Conservation (phyloP, 2,888 invertebrate genomes). For the Tortricodes alternella region DNA sequence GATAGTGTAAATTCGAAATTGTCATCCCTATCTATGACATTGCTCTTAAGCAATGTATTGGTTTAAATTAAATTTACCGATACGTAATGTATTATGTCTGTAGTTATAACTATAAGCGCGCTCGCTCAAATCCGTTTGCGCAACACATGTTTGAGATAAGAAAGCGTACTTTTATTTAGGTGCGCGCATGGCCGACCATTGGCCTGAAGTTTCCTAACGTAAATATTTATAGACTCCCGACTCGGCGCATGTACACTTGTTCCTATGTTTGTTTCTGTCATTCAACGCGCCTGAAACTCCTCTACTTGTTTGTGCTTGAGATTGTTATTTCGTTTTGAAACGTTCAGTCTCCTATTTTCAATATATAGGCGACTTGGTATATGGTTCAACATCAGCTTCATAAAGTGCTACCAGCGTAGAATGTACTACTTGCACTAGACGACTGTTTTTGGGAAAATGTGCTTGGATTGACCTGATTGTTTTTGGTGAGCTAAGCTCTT, state of each 20-base stretch:
- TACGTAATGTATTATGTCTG: constrained; percentile 7
- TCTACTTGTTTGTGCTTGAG: constrained; percentile 29
- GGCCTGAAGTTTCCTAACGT: constrained; percentile 78
- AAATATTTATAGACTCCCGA: constrained; percentile 78
- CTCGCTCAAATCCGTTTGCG: constrained; percentile 62
- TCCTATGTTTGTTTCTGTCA: constrained; percentile 80
- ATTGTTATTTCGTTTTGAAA: constrained; percentile 55
- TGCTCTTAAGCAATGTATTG: constrained; percentile 22
- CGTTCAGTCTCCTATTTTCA: background rate
- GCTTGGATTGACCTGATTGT: background rate
- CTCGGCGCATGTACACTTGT: constrained; percentile 72
- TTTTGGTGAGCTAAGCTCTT: background rate
- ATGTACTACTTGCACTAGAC: too few relatives aligned
- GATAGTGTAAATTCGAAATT: constrained; percentile 23
- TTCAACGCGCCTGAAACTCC: constrained; percentile 55
- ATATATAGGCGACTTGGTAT: background rate
- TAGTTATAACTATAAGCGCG: constrained; percentile 35
- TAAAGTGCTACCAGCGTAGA: too few relatives aligned
- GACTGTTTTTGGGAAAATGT: constrained; percentile 1
- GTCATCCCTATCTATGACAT: constrained; percentile 10
- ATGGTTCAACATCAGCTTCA: too few relatives aligned
- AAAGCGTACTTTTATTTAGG: constrained; percentile 77
- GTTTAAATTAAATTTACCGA: constrained; percentile 23
- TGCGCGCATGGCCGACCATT: constrained; percentile 70
- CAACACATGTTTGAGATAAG: constrained; percentile 77